A percentile compares a stretch with the other conserved stretches of the same genome.
Conservation (phyloP, 2,888 invertebrate genomes). For the Trachelus iudaicus region DNA sequence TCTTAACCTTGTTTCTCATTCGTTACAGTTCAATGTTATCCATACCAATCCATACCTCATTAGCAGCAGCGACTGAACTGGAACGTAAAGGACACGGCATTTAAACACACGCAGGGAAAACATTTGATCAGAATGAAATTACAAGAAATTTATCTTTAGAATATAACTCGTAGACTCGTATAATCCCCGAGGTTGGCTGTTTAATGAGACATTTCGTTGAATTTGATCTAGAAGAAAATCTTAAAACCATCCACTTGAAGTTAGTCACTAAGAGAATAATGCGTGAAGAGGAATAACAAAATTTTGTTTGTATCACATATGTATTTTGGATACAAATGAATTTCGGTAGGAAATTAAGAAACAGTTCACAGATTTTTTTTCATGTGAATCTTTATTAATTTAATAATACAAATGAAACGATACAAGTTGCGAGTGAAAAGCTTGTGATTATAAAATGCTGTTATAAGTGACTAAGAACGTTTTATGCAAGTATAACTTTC, state of each 20-base stretch:
- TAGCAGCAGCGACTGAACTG: slow-evolving; percentile 31
- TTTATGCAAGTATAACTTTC: background rate
- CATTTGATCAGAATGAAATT: slow-evolving; percentile 30
- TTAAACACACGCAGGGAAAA: slow-evolving; percentile 30
- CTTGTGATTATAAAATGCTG: background rate
- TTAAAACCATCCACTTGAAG: background rate
- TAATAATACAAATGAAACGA: background rate
- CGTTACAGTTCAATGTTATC: background rate
- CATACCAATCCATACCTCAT: slow-evolving; percentile 43
- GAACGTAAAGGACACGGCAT: slow-evolving; percentile 31
- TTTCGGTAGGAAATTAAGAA: background rate
- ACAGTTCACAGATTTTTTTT: background rate
- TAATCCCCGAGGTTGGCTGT: background rate
- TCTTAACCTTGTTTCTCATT: background rate
- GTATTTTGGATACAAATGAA: background rate
- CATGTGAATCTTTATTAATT: background rate
- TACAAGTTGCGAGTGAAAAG: background rate
- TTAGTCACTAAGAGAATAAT: background rate
- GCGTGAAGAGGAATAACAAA: background rate
- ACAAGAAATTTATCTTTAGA: background rate
- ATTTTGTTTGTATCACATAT: background rate
- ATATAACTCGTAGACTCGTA: background rate
- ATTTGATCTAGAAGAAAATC: background rate
- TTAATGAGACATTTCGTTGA: background rate
- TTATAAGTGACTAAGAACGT: background rate